These are phyloP conservation scores for Strigamia maritima DNA, from an alignment of 2,888 invertebrate species.

Conservation along the genomic window DNA sequence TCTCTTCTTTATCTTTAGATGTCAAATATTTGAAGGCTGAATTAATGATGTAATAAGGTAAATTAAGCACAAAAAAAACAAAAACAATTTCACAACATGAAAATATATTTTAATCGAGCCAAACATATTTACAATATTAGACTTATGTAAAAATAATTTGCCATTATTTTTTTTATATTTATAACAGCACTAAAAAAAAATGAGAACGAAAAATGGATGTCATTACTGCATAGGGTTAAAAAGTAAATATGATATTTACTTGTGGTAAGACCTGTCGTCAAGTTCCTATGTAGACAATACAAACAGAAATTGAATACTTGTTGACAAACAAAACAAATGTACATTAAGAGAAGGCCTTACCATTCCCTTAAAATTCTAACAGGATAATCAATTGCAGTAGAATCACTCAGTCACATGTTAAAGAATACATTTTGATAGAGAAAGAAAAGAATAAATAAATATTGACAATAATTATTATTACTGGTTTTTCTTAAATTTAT, in stretches of 20 bases:
- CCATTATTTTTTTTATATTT: not conserved
- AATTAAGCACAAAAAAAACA: not conserved
- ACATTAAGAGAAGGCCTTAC: not conserved
- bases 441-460: not conserved
- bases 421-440: not conserved
- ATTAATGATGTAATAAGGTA: not conserved
- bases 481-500: not conserved
- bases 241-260: constrained; percentile 12
- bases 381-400: not conserved
- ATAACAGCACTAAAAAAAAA: constrained; percentile 11
- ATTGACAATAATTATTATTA: not conserved
- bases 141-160: constrained; percentile 24
- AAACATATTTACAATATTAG: constrained; percentile 38
- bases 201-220: not conserved
- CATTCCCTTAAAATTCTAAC: not conserved
- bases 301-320: not conserved
- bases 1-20: not conserved
- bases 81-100: constrained; percentile 35
- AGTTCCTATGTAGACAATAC: not conserved
- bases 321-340: not conserved
- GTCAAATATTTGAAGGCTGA: not conserved
- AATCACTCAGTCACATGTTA: not conserved
- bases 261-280: not conserved
- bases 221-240: constrained; percentile 8
- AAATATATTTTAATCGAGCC: constrained; percentile 37